phyloP scores from a whole-genome alignment of 1,140 invertebrate genomes.

The Maconellicoccus hirsutus region DNA sequence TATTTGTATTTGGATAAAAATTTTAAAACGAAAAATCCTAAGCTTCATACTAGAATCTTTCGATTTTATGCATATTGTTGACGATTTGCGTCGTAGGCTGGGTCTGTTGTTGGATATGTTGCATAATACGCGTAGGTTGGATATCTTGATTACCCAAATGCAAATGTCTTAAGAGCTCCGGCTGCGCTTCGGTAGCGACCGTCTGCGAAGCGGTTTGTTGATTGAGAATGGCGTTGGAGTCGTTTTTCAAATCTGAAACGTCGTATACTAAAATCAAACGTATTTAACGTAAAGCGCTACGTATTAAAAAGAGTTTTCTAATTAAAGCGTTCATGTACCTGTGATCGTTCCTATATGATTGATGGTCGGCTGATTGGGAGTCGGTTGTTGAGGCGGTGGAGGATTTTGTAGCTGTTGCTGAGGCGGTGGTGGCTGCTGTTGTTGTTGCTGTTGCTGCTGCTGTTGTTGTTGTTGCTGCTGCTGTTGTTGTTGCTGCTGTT shows the following conservation, averaged over 20 bases:
- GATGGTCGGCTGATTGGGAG: background rate
- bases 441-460: background rate
- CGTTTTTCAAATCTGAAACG: background rate
- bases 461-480: conserved; percentile 6
- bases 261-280: conserved; percentile 10
- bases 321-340: background rate
- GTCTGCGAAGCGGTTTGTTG: background rate
- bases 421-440: background rate
- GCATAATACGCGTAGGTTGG: background rate
- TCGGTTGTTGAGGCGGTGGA: background rate
- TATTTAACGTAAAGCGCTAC: background rate
- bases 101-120: conserved; percentile 11
- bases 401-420: background rate
- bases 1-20: too few species aligned
- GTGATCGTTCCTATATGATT: conserved; percentile 1
- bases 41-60: conserved; percentile 1
- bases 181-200: background rate
- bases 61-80: conserved; percentile 9
- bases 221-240: background rate
- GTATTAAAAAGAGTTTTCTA: background rate
- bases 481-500: background rate
- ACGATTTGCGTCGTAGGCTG: background rate
- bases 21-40: too few species aligned
- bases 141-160: background rate
- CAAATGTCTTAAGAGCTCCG: background rate